Base-by-base conservation (phyloP, 1,140 invertebrate genomes). In the Drosophila cardini region DNA sequence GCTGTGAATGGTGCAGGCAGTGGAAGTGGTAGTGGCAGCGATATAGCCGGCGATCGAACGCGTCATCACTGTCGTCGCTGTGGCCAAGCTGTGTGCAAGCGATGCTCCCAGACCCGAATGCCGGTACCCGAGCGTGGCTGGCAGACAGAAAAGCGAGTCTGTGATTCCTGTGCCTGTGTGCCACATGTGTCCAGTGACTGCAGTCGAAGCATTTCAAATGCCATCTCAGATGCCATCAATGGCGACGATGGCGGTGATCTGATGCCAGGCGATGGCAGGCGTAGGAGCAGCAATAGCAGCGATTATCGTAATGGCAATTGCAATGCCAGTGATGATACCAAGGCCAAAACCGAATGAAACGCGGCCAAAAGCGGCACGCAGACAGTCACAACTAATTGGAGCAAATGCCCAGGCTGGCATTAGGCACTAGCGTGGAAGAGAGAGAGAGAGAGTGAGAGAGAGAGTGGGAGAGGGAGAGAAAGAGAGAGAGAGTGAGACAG, bases 41-140 rank as follows among this genome's bases (percentile, higher is more conserved):
- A 16, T 6, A 6, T 13, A 1, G 11, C n/a, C 43, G 62, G 69
- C 13, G 73, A 91, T 62, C 78, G 93, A 13, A 70, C 93, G 1
- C 93, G 96, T 8, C 96, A 97, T 90, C 96, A 97, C 90, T 97
- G 96, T 85, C 93, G 96, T 46, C 94, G 94, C 58, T 97, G 96
- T 89, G 96, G 96, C 11, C 93, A 94, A 77, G 95, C 95, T 40
- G 94, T 97, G 46, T 95, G 96, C 91, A 93, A 95, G 21, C 91
- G 92, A 42, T 96, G 95, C 90, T 96, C 95, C 1, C 93, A 92
- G 15, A 92, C 93, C 34, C 93, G 94, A 52, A 94, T 93, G 78
- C 93, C 95, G 1, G 95, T 96, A 11, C 94, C 94, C n/a, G 93
- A 94, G 57, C 92, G 95, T 21, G 95, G 95, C 36, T 96, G 95